Evolutionary conservation across 1,140 invertebrate genomes (phyloP).

Genomic region (Pantala flavescens): DNA sequence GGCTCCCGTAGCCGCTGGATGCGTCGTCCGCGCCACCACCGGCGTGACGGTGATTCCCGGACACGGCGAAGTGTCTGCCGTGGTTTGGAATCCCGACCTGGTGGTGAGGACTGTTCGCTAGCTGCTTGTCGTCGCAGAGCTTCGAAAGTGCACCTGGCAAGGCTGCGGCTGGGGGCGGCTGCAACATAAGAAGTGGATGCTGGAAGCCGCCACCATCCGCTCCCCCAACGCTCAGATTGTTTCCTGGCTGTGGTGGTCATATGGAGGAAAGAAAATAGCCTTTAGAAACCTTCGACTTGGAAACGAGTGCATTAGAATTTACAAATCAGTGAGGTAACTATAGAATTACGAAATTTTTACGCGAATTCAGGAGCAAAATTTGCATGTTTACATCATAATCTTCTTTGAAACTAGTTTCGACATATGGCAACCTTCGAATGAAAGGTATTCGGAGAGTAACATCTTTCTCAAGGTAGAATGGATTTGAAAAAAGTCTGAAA

Average conservation of each 20-base stretch:
- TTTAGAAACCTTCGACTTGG: too few species aligned
- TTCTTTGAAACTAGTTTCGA: too few species aligned
- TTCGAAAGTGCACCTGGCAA: neutral
- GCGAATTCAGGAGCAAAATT: neutral
- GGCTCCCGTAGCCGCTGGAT: constrained; percentile 49
- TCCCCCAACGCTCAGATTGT: constrained; percentile 3
- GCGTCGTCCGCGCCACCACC: constrained; percentile 39
- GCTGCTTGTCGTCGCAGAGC: constrained; percentile 10
- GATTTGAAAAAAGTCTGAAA: too few species aligned
- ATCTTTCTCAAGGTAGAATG: too few species aligned
- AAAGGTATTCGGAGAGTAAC: too few species aligned
- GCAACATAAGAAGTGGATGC: neutral
- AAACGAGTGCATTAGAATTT: neutral
- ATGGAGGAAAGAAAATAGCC: too few species aligned
- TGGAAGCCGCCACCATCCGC: neutral
- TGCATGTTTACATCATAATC: too few species aligned
- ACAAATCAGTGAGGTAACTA: neutral
- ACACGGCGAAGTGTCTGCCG: constrained; percentile 36
- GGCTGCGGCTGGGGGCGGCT: neutral
- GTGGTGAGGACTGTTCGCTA: constrained; percentile 13
- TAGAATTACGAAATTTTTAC: constrained; percentile 15
- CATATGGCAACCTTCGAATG: too few species aligned
- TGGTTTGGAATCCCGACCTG: constrained; percentile 2
- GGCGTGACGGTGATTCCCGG: constrained; percentile 30
- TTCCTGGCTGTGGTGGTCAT: neutral